Base-by-base conservation (phyloP, 2,888 invertebrate genomes). In the Dasysyrphus albostriatus region DNA sequence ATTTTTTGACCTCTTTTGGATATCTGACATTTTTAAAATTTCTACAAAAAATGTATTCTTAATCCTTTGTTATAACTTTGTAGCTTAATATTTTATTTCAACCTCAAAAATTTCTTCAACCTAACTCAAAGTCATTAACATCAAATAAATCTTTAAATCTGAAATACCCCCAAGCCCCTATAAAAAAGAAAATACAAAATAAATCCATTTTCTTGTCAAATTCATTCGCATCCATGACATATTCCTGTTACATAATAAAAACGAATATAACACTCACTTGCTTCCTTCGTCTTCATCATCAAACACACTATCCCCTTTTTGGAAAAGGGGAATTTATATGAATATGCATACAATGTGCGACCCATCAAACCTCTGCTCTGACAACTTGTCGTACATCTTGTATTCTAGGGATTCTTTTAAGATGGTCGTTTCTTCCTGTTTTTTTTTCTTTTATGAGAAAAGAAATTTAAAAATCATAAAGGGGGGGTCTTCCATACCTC, bases 311-410 rank as follows among this genome's bases (percentile, higher is more conserved):
- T 77, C 85, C 82, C 82, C 12, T 34, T 61, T 34, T 61, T 39
- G 1, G 5, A 51, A 63, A 14, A 34, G 47, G 44, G 32, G 49
- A 61, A 32, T 24, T 24, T 58, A 39, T 58, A 39, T 70, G 69
- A 19, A 84, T 34, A 58, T 54, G 56, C 42, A 73, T n/a, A n/a
- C 85, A 87, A 87, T 78, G 70, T 87, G 87, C 65, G 78, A 87
- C 87, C 83, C 78, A 83, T 87, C 87, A 87, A 79, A 87, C 72
- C 87, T 83, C 78, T 79, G 65, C 87, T 78, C 83, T 78, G 82
- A 83, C 87, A 83, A 75, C 83, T 79, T 83, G 87, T 87, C 87
- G 34, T 79, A 65, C 82, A 78, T 51, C 70, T 54, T 47, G 58
- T 44, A 54, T 79, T 29, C 32, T 69, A 56, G 69, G 44, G 63